Evolutionary conservation across 2,888 invertebrate genomes (phyloP).

Genomic region (Nomada lathburiana): DNA sequence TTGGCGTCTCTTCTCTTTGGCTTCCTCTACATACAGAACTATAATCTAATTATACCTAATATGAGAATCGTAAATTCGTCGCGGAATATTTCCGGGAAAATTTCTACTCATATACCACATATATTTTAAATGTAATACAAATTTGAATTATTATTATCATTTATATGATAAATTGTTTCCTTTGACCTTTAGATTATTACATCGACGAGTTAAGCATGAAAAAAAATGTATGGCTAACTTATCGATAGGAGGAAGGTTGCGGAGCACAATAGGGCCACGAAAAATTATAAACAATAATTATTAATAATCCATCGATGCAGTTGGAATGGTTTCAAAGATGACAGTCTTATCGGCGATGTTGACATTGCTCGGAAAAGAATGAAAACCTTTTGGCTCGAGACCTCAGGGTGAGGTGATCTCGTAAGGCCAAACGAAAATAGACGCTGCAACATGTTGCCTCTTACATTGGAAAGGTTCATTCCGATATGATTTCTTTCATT

Average conservation of each 20-base stretch:
- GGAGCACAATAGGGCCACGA: background rate
- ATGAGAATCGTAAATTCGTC: background rate
- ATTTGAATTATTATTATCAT: too few relatives aligned
- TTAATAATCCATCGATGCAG: conserved; percentile 39
- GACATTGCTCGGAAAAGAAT: conserved; percentile 47
- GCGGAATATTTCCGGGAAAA: background rate
- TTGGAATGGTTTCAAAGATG: conserved; percentile 37
- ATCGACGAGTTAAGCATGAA: too few relatives aligned
- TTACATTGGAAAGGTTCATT: conserved; percentile 42
- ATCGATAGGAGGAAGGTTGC: background rate
- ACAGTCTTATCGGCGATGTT: conserved; percentile 34
- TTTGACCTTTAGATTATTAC: too few relatives aligned
- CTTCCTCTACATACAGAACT: background rate
- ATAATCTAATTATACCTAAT: background rate
- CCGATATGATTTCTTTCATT: conserved; percentile 5
- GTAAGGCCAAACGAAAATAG: conserved; percentile 56
- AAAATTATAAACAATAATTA: conserved; percentile 42
- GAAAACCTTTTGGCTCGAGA: conserved; percentile 47
- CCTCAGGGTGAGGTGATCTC: conserved; percentile 25
- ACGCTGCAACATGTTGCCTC: conserved; percentile 48
- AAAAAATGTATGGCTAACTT: background rate
- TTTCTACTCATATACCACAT: background rate
- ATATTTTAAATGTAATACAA: too few relatives aligned
- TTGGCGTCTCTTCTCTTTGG: background rate
- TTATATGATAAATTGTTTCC: too few relatives aligned